A percentile compares a stretch with the other conserved stretches of the same genome.
Evolutionary conservation across 2,888 invertebrate species (phyloP).

Genomic region (Lasioglossum marginatum): DNA sequence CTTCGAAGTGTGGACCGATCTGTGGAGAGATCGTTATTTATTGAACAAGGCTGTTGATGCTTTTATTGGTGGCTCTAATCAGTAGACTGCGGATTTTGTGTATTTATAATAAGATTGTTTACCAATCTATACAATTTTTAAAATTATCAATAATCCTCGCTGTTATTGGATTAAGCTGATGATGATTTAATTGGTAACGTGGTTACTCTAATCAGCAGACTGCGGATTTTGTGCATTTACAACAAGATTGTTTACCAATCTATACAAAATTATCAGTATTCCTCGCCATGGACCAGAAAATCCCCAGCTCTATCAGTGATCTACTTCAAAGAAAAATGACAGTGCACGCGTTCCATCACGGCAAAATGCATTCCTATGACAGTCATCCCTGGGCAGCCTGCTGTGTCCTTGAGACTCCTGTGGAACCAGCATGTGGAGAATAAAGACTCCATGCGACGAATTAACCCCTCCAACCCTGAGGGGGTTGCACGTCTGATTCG

Average conservation of each 20-base stretch:
- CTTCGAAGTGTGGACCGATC: background rate
- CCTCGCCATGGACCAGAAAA: background rate
- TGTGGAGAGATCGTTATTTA: background rate
- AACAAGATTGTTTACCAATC: background rate
- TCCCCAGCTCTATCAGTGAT: background rate
- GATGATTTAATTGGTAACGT: too few relatives aligned
- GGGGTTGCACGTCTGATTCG: slow-evolving; percentile 69
- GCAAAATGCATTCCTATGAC: slow-evolving; percentile 11
- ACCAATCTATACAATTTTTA: too few relatives aligned
- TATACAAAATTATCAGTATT: background rate
- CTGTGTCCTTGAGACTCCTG: slow-evolving; percentile 70
- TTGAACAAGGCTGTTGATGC: background rate
- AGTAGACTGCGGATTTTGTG: background rate
- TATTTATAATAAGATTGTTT: too few relatives aligned
- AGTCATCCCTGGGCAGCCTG: slow-evolving; percentile 59
- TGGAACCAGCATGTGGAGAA: slow-evolving; percentile 27
- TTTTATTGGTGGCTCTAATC: background rate
- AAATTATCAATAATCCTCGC: background rate
- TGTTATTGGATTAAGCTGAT: too few relatives aligned
- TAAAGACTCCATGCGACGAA: slow-evolving; percentile 6
- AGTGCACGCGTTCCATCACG: background rate
- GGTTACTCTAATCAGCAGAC: too few relatives aligned
- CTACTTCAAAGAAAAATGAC: background rate
- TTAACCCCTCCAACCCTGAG: slow-evolving; percentile 43
- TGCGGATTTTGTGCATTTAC: too few relatives aligned